These are phyloP conservation scores for Spermophilus dauricus DNA, from an alignment of 2,113 vertebrate genomes.

Conservation along the genomic window DNA sequence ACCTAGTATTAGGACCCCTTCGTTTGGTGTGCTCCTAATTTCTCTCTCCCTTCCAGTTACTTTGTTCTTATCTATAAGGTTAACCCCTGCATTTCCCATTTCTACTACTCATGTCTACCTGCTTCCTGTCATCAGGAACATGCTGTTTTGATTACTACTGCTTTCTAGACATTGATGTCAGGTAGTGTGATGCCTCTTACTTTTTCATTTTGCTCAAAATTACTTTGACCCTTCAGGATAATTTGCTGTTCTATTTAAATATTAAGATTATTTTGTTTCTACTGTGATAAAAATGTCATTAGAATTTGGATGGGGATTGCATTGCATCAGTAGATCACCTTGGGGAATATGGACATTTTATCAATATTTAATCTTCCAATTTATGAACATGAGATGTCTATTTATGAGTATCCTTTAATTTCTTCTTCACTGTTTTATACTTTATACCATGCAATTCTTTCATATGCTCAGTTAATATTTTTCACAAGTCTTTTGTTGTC, in stretches of 20 bases:
- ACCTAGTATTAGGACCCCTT: no score
- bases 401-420: not conserved
- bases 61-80: no score
- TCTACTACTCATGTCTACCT: no score
- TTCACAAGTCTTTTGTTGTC: not conserved
- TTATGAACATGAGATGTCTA: not conserved
- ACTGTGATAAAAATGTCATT: not conserved
- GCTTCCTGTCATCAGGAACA: no score
- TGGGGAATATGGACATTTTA: not conserved
- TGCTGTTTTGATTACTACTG: no score
- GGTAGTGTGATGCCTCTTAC: not conserved
- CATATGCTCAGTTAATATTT: not conserved
- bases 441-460: not conserved
- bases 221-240: not conserved
- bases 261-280: not conserved
- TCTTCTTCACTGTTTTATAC: not conserved
- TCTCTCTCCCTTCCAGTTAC: no score
- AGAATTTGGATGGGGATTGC: not conserved
- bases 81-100: no score
- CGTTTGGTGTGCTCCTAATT: no score
- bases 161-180: not conserved
- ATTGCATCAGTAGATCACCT: no score
- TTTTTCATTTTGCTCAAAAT: not conserved
- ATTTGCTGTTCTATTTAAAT: not conserved
- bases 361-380: not conserved